Evolutionary conservation across 2,797 vertebrate species (phyloP).

Genomic region (Pseudomugil tenellus): DNA sequence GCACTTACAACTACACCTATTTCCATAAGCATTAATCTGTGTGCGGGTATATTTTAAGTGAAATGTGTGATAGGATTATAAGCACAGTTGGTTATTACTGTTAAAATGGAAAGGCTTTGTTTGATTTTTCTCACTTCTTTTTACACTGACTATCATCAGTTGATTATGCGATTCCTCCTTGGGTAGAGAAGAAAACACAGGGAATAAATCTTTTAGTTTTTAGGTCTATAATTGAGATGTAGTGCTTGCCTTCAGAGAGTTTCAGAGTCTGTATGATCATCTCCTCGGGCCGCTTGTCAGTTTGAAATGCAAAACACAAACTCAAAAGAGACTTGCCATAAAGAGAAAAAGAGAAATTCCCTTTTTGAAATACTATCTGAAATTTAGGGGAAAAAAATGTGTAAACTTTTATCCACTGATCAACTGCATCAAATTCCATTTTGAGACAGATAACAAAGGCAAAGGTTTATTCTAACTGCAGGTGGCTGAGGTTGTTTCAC

Average conservation of each 20-base stretch:
- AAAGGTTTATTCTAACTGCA: slow-evolving; percentile 12
- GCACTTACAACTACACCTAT: neutral
- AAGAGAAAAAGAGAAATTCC: slow-evolving; percentile 5
- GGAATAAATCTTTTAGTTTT: neutral
- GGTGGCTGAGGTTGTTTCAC: slow-evolving; percentile 11
- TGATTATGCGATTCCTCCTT: slow-evolving; percentile 11
- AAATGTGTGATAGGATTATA: slow-evolving; percentile 9
- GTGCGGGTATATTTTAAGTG: slow-evolving; percentile 11
- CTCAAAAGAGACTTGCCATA: slow-evolving; percentile 8
- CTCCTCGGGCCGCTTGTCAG: slow-evolving; percentile 5
- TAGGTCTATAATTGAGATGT: slow-evolving; percentile 32
- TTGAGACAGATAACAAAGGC: neutral
- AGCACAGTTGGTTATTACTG: neutral
- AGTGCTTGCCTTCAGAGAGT: slow-evolving; percentile 26
- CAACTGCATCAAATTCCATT: neutral
- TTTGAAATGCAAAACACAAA: slow-evolving; percentile 28
- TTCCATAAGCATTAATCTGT: slow-evolving; percentile 9
- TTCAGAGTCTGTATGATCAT: neutral
- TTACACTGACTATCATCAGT: neutral
- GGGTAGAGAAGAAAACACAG: slow-evolving; percentile 9
- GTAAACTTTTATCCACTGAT: neutral
- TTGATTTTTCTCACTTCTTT: neutral
- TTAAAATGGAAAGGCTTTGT: neutral
- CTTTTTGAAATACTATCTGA: neutral
- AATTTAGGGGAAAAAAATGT: neutral